A percentile compares a stretch with the other conserved stretches of the same genome.
phyloP scores from a whole-genome alignment of 2,888 invertebrate genomes.

The Coecobrya sp. region DNA sequence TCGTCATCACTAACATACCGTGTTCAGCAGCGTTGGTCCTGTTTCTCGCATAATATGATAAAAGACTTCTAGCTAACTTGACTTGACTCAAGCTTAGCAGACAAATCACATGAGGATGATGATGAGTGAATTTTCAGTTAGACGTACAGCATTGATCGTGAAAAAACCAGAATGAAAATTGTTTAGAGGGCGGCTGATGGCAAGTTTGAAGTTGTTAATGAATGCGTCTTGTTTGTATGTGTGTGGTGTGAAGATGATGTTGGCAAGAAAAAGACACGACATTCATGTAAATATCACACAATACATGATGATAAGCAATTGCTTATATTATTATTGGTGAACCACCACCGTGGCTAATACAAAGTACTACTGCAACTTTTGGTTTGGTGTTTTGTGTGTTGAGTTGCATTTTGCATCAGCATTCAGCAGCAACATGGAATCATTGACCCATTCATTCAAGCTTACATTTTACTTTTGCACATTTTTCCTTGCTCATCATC shows the following conservation, averaged over 20 bases:
- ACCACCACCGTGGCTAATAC: neutral
- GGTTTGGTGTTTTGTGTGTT: neutral
- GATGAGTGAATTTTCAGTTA: slow-evolving; percentile 11
- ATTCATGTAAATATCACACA: neutral
- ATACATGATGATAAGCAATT: slow-evolving; percentile 47
- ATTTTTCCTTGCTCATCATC: slow-evolving; percentile 16
- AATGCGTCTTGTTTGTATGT: neutral
- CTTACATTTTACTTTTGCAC: slow-evolving; percentile 46
- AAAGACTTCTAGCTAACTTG: neutral
- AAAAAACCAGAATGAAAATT: slow-evolving; percentile 18
- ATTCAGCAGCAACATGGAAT: neutral
- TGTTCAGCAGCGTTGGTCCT: neutral
- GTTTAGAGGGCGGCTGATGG: slow-evolving; percentile 1
- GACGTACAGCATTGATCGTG: neutral
- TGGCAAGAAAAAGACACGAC: slow-evolving; percentile 15
- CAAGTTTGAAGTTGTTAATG: neutral
- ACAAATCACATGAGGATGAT: slow-evolving; percentile 42
- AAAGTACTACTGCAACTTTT: neutral
- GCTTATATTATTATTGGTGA: neutral
- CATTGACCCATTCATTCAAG: slow-evolving; percentile 50
- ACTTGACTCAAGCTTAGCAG: slow-evolving; percentile 25
- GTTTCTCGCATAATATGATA: neutral
- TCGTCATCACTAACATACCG: neutral
- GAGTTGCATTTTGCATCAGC: neutral
- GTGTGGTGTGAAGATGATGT: slow-evolving; percentile 25